Percentiles rank a stretch among this genome's conserved stretches.
phyloP scores from a whole-genome alignment of 2,888 invertebrate species.

The Netelia virgata region DNA sequence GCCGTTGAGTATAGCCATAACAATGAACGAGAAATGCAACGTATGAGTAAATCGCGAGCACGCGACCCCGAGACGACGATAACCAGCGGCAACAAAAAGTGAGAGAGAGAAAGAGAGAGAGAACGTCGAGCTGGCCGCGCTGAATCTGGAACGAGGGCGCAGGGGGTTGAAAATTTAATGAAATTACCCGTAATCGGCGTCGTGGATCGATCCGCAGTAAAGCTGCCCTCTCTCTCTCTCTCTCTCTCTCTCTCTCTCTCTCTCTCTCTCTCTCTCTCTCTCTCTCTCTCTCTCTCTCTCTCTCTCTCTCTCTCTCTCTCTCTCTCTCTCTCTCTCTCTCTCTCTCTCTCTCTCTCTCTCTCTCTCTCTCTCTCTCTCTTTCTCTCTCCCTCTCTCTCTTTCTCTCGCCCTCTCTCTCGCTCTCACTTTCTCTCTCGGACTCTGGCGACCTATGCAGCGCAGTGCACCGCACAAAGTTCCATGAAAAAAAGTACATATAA shows the following conservation, averaged over 20 bases:
- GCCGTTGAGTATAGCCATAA: constrained; percentile 49
- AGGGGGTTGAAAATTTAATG: constrained; percentile 74
- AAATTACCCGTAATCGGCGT: constrained; percentile 72
- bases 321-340: constrained; percentile 1
- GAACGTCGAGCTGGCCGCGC: constrained; percentile 43
- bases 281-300: background rate
- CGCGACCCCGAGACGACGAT: constrained; percentile 68
- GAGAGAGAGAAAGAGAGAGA: constrained; percentile 15
- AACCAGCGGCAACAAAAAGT: constrained; percentile 55
- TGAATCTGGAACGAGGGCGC: constrained; percentile 70
- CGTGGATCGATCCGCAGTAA: constrained; percentile 70
- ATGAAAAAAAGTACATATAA: constrained; percentile 59
- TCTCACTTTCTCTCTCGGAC: background rate
- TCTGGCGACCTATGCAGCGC: constrained; percentile 61
- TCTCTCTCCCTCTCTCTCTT: too few relatives aligned
- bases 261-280: constrained; percentile 8
- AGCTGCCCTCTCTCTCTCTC: constrained; percentile 44
- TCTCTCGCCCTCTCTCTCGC: background rate
- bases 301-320: background rate
- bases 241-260: constrained; percentile 13
- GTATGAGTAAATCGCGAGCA: constrained; percentile 68
- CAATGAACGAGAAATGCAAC: constrained; percentile 68
- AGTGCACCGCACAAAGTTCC: constrained; percentile 60
- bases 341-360: too few relatives aligned
- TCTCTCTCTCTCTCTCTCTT: too few relatives aligned